These are phyloP conservation scores for Semaprochilodus insignis DNA, from an alignment of 2,797 vertebrate genomes.

Conservation along the genomic window DNA sequence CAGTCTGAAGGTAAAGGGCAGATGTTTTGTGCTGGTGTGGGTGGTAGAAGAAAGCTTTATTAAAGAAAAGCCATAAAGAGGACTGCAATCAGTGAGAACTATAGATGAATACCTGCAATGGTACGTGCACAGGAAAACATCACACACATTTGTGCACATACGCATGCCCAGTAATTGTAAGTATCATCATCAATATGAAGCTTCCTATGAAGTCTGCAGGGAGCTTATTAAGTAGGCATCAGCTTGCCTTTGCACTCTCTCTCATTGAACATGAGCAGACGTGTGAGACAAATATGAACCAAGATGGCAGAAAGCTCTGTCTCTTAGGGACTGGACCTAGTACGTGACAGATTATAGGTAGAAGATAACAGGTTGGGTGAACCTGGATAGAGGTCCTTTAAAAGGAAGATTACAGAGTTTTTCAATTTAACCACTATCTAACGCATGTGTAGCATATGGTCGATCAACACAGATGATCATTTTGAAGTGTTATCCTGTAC, in stretches of 20 bases:
- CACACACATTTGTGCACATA: background rate
- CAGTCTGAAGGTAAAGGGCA: background rate
- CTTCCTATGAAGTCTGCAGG: slow-evolving; percentile 33
- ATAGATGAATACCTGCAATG: background rate
- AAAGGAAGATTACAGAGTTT: background rate
- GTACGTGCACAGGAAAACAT: background rate
- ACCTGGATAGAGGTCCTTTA: background rate
- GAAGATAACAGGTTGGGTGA: background rate
- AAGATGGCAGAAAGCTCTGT: slow-evolving; percentile 9
- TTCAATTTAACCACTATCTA: background rate
- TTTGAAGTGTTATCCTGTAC: background rate
- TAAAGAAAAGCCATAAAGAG: background rate
- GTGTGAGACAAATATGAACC: slow-evolving; percentile 20
- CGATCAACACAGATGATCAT: background rate
- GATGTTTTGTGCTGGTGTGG: background rate
- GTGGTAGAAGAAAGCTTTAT: background rate
- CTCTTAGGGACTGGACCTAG: slow-evolving; percentile 25
- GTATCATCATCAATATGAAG: slow-evolving; percentile 8
- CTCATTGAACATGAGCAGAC: slow-evolving; percentile 40
- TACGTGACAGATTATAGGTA: background rate
- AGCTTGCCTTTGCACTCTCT: background rate
- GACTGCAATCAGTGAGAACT: background rate
- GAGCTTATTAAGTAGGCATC: slow-evolving; percentile 21
- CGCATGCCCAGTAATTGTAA: slow-evolving; percentile 1
- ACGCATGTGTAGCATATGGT: background rate